These are phyloP conservation scores for Sphaerodactylus townsendi DNA, from an alignment of 2,113 vertebrate species.

Conservation along the genomic window DNA sequence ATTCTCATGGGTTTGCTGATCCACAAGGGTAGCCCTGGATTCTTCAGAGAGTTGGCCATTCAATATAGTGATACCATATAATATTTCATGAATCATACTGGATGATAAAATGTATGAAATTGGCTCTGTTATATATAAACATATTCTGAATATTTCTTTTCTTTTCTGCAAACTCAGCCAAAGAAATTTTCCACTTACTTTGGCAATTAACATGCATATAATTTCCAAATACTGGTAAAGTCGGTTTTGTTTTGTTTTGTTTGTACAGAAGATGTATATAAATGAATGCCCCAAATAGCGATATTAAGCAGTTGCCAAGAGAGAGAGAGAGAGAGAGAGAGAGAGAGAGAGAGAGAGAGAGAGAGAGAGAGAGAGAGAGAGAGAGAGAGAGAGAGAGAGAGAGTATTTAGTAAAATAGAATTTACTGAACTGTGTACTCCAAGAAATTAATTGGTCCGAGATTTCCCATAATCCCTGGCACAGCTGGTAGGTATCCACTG, in stretches of 20 bases:
- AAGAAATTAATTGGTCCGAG: slow-evolving; percentile 14
- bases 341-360: neutral
- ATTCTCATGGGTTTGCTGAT: no score
- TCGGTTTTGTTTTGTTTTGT: no score
- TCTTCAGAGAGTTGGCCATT: no score
- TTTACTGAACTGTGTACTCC: slow-evolving; percentile 32
- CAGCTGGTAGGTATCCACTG: neutral
- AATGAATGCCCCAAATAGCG: neutral
- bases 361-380: neutral
- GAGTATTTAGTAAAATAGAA: neutral
- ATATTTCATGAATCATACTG: neutral
- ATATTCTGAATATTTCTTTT: neutral
- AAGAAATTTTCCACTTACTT: neutral
- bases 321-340: neutral
- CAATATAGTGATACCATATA: no score
- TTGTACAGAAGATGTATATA: neutral
- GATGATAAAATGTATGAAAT: neutral
- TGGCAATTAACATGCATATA: neutral
- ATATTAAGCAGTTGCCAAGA: slow-evolving; percentile 5
- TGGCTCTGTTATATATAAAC: neutral
- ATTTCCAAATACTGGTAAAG: neutral
- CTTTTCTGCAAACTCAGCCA: neutral
- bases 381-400: neutral
- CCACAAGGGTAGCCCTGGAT: no score
- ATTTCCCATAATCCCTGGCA: slow-evolving; percentile 29